Evolutionary conservation across 2,888 invertebrate species (phyloP).

Genomic region (Allophyes oxyacanthae): DNA sequence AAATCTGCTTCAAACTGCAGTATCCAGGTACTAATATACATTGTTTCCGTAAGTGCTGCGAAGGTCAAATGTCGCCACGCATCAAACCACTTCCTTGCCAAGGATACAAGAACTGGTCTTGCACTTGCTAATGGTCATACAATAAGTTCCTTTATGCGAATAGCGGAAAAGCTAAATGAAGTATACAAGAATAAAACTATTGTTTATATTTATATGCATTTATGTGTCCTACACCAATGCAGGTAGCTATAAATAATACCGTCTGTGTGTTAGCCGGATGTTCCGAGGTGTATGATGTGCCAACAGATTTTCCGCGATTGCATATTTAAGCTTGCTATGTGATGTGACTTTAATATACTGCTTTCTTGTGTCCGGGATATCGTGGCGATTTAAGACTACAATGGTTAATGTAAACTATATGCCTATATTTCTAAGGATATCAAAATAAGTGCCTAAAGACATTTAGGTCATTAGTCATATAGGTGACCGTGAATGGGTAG

Average conservation of each 20-base stretch:
- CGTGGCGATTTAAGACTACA: background rate
- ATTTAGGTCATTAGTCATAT: no score
- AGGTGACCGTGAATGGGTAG: no score
- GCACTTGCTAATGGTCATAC: no score
- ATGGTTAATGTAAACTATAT: background rate
- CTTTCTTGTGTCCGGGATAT: slow-evolving; percentile 40
- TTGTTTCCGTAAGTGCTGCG: no score
- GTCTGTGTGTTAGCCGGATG: slow-evolving; percentile 54
- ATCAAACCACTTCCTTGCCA: no score
- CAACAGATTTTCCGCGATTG: slow-evolving; percentile 63
- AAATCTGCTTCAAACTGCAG: no score
- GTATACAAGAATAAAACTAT: slow-evolving; percentile 13
- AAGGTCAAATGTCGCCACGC: no score
- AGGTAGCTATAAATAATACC: slow-evolving; percentile 46
- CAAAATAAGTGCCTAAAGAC: no score
- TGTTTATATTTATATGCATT: slow-evolving; percentile 29
- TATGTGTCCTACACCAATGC: slow-evolving; percentile 34
- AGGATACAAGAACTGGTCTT: no score
- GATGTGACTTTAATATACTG: slow-evolving; percentile 22
- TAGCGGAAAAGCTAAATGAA: slow-evolving; percentile 1
- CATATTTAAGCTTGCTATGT: slow-evolving; percentile 46
- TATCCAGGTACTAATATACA: no score
- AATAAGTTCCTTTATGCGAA: no score
- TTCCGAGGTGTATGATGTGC: slow-evolving; percentile 57
- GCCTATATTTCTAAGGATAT: no score